Conservation (phyloP, 2,113 vertebrate genomes). For the Crotalus horridus region DNA sequence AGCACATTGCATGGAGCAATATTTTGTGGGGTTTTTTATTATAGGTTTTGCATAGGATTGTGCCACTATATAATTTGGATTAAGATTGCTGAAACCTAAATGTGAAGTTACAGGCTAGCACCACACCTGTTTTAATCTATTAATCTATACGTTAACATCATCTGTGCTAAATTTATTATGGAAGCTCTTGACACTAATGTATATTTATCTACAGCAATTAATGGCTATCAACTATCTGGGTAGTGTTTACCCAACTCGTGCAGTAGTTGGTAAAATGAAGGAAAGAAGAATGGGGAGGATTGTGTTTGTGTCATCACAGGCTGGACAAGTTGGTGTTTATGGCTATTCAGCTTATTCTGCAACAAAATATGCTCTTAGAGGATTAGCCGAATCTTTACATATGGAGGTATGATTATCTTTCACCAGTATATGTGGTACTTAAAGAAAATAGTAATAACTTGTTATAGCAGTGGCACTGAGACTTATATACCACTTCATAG, state of each 20-base stretch:
- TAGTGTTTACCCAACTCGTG: slow-evolving; percentile 90
- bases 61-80: background rate
- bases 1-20: background rate
- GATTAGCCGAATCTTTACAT: slow-evolving; percentile 92
- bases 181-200: background rate
- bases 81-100: background rate
- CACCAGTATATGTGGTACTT: background rate
- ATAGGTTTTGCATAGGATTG: background rate
- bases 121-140: background rate
- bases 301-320: slow-evolving; percentile 95
- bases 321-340: slow-evolving; percentile 88
- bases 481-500: background rate
- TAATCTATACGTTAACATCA: background rate
- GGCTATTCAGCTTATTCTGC: slow-evolving; percentile 94
- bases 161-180: background rate
- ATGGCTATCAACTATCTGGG: slow-evolving; percentile 98
- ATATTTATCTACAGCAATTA: slow-evolving; percentile 73
- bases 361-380: slow-evolving; percentile 92
- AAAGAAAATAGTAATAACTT: background rate
- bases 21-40: background rate
- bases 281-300: slow-evolving; percentile 92
- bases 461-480: background rate
- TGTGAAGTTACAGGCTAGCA: background rate
- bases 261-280: slow-evolving; percentile 94
- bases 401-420: slow-evolving; percentile 83